Evolutionary conservation across 2,113 vertebrate species (phyloP), one percentile per base, ranked within the genome.

Genomic region (Saccopteryx bilineata): DNA sequence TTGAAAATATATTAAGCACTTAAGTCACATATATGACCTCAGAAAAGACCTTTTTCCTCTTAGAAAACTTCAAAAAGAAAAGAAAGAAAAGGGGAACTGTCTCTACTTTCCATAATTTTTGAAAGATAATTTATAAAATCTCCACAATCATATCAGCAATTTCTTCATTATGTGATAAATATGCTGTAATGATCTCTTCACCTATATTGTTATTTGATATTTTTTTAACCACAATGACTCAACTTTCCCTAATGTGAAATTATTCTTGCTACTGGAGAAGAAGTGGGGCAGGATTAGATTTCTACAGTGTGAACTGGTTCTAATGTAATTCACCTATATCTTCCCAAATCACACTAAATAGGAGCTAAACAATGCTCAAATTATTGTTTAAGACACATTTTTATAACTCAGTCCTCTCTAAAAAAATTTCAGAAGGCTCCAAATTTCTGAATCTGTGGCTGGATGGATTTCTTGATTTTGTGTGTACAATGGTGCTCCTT

Each of bases 11-110:
- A 84, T 60, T 90, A 78, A 92, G 61, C 71, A 93, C 60, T 87
- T 24, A 87, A 74, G 71, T 78, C 58, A 84, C 21, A 65, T 56
- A 56, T 68, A 52, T 87, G 24, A 66, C 54, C 76, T 46, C 8
- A 85, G 17, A 86, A 79, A 33, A 76, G 33, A 21, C 13, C 10
- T 90, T 54, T 80, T 63, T n/a, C 11, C 48, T 74, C 2, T 79
- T 71, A 92, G 26, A 91, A 92, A 93, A 90, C n/a, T 90, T 83
- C 24, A 86, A 92, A 85, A 66, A 33, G 19, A 56, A 81, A 65
- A 68, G 69, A 60, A 79, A 48, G 23, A 66, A 65, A 65, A 85
- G 26, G 60, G 48, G 24, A 87, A 48, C 3, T 28, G 15, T 14
- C 18, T 60, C 28, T 72, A 72, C 39, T 80, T 94, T 81, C 14